Evolutionary conservation across 2,797 vertebrate species (phyloP), one percentile per base, ranked within the genome.

Genomic region (Hydrolagus colliei): DNA sequence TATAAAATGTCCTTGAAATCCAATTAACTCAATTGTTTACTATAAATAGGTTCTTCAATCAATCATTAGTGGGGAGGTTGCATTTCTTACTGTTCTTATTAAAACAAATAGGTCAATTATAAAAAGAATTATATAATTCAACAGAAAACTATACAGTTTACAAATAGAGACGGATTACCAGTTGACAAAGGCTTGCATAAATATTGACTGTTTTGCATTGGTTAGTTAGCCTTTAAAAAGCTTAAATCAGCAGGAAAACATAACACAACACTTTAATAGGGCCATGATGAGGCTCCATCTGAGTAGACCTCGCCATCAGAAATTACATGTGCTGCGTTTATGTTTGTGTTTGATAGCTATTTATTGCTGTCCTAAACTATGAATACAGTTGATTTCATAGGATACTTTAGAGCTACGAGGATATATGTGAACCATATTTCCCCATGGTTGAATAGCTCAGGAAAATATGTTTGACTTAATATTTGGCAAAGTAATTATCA

Each of bases 341-440:
- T 80, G 63, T 68, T 82, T 82, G 32, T 82, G 8, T 82, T 68
- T 63, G 35, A 20, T 22, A 80, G 78, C 27, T 80, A 67, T 27
- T 67, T 67, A 68, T 67, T 82, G 35, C 63, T 16, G 6, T 35
- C 13, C 22, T 1, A 82, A 68, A 8, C 77, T 65, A 32, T 22
- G 65, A 35, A 82, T 65, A 14, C 63, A 65, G 16, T 82, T 32
- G 62, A 4, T 35, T 82, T 82, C 67, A 16, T 11, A 35, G 4
- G 2, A 13, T 68, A 41, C 63, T 67, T 82, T 68, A 41, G 67
- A 67, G 14, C 22, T 65, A 14, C 63, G 4, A 13, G 11, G 61
- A 14, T 80, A 62, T 20, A 63, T 67, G 65, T 68, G 62, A 82
- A 18, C 22, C 78, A 82, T 62, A 63, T 35, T 12, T 20, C 27